Conservation (phyloP, 2,797 vertebrate genomes). For the Catamblyrhynchus diadema region DNA sequence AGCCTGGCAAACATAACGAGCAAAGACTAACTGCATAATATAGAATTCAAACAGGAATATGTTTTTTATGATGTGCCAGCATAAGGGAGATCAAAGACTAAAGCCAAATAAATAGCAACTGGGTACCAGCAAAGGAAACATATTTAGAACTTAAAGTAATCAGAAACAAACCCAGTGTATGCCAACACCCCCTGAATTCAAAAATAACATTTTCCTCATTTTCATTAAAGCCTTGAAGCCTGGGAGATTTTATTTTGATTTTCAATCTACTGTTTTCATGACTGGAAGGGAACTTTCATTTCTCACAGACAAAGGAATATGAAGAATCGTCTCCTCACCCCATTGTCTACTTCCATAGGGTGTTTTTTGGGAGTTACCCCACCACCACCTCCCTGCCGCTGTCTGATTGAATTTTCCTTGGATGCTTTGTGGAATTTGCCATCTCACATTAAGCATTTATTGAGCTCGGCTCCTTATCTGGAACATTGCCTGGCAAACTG, state of each 20-base stretch:
- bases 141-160: slow-evolving; percentile 79
- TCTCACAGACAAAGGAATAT: neutral
- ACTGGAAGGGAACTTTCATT: neutral
- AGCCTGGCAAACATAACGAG: slow-evolving; percentile 70
- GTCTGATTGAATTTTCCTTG: slow-evolving; percentile 67
- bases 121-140: slow-evolving; percentile 78
- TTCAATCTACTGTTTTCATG: slow-evolving; percentile 5
- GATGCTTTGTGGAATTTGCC: slow-evolving; percentile 67
- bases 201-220: slow-evolving; percentile 60
- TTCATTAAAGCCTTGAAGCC: slow-evolving; percentile 63
- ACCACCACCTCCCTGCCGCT: neutral
- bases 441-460: slow-evolving; percentile 67
- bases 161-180: slow-evolving; percentile 78
- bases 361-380: neutral
- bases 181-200: slow-evolving; percentile 66
- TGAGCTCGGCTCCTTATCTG: slow-evolving; percentile 69
- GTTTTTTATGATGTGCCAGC: slow-evolving; percentile 85
- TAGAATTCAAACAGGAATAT: slow-evolving; percentile 78
- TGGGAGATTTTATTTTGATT: slow-evolving; percentile 47
- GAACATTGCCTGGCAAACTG: slow-evolving; percentile 63
- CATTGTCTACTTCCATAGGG: neutral
- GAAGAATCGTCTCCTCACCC: neutral
- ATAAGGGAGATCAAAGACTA: slow-evolving; percentile 80
- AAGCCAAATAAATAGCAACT: slow-evolving; percentile 83
- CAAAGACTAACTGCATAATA: slow-evolving; percentile 79